Percentiles rank a stretch among this genome's conserved stretches.
Conservation (phyloP, 1,140 invertebrate genomes). For the Caenorhabditis tropicalis region DNA sequence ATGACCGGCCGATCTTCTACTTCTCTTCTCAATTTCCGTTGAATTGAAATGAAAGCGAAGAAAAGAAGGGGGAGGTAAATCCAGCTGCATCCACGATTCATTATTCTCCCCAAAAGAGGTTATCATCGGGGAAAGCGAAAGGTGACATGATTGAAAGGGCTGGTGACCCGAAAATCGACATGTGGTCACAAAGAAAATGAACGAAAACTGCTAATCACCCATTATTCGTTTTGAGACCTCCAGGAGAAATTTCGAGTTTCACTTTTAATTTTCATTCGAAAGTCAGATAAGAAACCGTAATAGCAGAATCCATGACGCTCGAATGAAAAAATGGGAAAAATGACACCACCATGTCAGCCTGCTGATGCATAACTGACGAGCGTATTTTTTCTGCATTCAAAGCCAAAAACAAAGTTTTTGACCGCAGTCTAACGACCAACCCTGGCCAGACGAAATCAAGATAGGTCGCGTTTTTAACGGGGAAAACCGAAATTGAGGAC, state of each 20-base stretch:
- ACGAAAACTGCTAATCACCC: neutral
- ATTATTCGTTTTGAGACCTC: no score
- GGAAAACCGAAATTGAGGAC: neutral
- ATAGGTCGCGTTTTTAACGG: neutral
- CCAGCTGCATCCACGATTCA: neutral
- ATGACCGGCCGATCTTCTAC: neutral
- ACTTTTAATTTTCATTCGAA: no score
- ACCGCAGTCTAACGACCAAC: no score
- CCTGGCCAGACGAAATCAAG: neutral
- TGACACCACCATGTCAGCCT: neutral
- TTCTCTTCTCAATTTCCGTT: conserved; percentile 15
- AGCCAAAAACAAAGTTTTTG: no score
- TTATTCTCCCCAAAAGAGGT: conserved; percentile 1
- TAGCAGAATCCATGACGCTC: no score
- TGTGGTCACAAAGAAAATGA: neutral
- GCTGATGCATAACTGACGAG: neutral
- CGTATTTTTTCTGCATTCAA: no score
- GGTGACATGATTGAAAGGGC: conserved; percentile 11
- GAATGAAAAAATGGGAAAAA: no score
- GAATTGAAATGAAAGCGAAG: neutral
- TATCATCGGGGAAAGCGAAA: conserved; percentile 22
- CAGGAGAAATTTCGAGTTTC: no score
- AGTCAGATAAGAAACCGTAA: no score
- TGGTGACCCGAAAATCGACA: neutral
- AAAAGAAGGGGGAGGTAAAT: no score